These are phyloP conservation scores for Lophura nycthemera DNA, from an alignment of 2,113 vertebrate species.

Conservation along the genomic window DNA sequence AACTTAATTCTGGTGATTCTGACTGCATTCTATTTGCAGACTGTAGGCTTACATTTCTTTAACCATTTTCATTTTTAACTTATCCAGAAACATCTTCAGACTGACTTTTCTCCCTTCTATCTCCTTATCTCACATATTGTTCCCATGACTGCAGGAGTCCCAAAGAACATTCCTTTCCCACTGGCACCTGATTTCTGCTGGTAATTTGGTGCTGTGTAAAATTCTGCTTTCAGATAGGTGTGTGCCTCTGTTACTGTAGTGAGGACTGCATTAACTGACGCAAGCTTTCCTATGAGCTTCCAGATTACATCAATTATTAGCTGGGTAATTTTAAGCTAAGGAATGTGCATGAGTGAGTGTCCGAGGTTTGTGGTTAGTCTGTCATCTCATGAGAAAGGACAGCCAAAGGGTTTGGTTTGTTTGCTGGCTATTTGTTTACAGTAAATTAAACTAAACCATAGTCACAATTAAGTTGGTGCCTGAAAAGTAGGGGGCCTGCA, in stretches of 20 bases:
- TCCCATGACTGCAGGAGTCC: not conserved
- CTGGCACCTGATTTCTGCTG: not conserved
- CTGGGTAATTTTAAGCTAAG: slow-evolving; percentile 1
- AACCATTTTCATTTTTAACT: not conserved
- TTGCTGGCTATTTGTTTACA: not conserved
- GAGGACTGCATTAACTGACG: rapidly evolving
- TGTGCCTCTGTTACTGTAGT: not conserved
- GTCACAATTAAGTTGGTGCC: not conserved
- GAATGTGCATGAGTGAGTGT: not conserved
- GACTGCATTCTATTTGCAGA: not conserved
- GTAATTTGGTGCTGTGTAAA: not conserved
- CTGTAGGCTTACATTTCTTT: not conserved
- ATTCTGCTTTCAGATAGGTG: not conserved
- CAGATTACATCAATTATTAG: not conserved
- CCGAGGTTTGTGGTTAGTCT: not conserved
- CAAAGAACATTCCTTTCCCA: not conserved
- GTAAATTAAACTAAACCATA: not conserved
- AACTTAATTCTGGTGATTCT: not conserved
- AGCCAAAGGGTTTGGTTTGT: not conserved
- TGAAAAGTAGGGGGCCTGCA: not conserved
- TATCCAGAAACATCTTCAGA: not conserved
- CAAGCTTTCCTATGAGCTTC: not conserved
- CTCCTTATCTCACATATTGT: not conserved
- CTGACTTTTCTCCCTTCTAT: rapidly evolving
- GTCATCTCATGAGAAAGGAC: not conserved